Evolutionary conservation across 2,113 vertebrate genomes (phyloP).

Genomic region (Percopsis transmontana): DNA sequence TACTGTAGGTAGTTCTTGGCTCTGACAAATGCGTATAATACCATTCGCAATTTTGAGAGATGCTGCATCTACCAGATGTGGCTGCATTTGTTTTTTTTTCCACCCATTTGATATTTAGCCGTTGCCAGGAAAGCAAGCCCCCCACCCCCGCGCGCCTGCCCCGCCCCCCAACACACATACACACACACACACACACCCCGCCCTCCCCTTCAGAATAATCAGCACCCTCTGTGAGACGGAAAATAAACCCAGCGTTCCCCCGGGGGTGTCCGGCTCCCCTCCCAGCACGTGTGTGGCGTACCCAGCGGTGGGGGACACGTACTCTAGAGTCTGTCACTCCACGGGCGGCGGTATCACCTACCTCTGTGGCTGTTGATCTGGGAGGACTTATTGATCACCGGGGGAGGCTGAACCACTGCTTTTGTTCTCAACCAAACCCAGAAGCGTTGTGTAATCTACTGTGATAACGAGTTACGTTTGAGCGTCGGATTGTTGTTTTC

Average conservation of each 20-base stretch:
- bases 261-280: conserved; percentile 53
- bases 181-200: too few species aligned
- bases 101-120: conserved; percentile 65
- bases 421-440: too few species aligned
- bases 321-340: conserved; percentile 21
- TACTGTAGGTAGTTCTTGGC: conserved; percentile 23
- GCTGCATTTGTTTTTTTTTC: conserved; percentile 42
- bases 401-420: too few species aligned
- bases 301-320: conserved; percentile 28
- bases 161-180: too few species aligned
- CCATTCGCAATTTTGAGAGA: conserved; percentile 43
- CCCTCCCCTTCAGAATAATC: not conserved
- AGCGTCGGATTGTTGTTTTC: too few species aligned
- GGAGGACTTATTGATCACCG: too few species aligned
- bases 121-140: conserved; percentile 50
- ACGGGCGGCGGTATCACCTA: not conserved
- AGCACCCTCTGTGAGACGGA: conserved; percentile 46
- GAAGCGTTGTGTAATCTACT: too few species aligned
- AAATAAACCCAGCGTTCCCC: conserved; percentile 64
- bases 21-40: conserved; percentile 58
- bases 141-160: too few species aligned
- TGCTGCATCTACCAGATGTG: conserved; percentile 61
- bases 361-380: too few species aligned
- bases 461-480: too few species aligned
- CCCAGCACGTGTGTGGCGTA: conserved; percentile 6